phyloP scores from a whole-genome alignment of 2,888 invertebrate species.

The Harpalus rubripes region DNA sequence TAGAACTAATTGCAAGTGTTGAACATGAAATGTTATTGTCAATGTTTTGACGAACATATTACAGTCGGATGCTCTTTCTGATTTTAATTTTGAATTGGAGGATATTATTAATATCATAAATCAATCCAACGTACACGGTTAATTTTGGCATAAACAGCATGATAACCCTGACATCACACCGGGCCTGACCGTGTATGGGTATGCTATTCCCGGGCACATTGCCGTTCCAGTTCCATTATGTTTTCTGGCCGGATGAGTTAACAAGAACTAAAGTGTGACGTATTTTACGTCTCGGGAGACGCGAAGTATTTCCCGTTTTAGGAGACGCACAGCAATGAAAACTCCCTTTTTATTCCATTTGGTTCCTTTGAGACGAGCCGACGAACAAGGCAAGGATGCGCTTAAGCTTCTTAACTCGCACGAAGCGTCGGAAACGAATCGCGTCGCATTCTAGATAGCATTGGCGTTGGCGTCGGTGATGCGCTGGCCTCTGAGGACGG shows the following conservation, averaged over 20 bases:
- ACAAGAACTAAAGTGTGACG: slow-evolving; percentile 68
- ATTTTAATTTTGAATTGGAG: too few species aligned
- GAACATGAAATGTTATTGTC: too few species aligned
- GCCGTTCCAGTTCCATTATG: slow-evolving; percentile 36
- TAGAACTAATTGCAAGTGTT: too few species aligned
- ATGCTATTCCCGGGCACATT: slow-evolving; percentile 27
- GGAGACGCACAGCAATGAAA: slow-evolving; percentile 71
- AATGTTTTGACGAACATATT: too few species aligned
- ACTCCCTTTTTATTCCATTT: slow-evolving; percentile 74
- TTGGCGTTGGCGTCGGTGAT: slow-evolving; percentile 45
- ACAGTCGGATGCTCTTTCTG: too few species aligned
- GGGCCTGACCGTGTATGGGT: too few species aligned
- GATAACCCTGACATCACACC: too few species aligned
- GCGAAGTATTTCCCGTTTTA: slow-evolving; percentile 71
- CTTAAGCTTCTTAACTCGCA: slow-evolving; percentile 71
- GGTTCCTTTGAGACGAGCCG: slow-evolving; percentile 70
- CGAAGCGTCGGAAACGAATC: slow-evolving; percentile 69
- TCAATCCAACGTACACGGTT: too few species aligned
- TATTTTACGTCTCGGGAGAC: slow-evolving; percentile 69
- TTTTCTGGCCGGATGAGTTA: slow-evolving; percentile 61
- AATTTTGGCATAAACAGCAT: too few species aligned
- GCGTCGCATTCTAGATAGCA: slow-evolving; percentile 67
- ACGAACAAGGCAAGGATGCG: slow-evolving; percentile 62
- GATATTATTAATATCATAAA: too few species aligned
- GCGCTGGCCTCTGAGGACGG: slow-evolving; percentile 25